Evolutionary conservation across 2,113 vertebrate species (phyloP).

Genomic region (Passer domesticus): DNA sequence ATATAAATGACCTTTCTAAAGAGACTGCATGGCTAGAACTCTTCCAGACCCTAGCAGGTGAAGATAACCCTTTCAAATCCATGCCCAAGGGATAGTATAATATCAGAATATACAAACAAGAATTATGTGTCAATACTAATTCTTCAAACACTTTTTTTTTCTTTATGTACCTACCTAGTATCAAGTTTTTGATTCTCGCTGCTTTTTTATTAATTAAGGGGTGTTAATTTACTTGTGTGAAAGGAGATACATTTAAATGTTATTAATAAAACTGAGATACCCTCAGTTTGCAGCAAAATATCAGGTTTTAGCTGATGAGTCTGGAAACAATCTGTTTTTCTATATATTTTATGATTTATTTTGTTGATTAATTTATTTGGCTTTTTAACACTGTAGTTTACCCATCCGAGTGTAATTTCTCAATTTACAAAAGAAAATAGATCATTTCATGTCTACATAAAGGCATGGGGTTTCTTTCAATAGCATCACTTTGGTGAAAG

Average conservation of each 20-base stretch:
- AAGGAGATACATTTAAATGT: neutral
- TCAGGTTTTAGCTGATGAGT: neutral
- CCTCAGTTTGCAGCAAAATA: neutral
- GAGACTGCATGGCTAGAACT: neutral
- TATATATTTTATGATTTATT: neutral
- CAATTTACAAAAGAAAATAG: neutral
- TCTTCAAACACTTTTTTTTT: neutral
- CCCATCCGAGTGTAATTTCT: neutral
- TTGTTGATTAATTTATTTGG: neutral
- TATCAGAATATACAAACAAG: neutral
- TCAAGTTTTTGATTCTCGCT: neutral
- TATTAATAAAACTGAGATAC: neutral
- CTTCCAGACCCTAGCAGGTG: neutral
- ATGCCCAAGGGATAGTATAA: neutral
- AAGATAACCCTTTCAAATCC: constrained; percentile 28
- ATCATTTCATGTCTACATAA: neutral
- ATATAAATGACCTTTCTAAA: constrained; percentile 50
- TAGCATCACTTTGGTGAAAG: neutral
- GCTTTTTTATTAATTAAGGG: neutral
- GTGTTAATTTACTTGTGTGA: neutral
- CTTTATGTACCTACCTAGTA: neutral
- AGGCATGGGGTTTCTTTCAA: neutral
- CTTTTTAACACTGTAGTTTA: neutral
- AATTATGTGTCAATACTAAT: neutral
- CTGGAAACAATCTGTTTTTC: neutral